These are phyloP conservation scores for Anas platyrhynchos DNA, from an alignment of 2,113 vertebrate species.

Conservation along the genomic window DNA sequence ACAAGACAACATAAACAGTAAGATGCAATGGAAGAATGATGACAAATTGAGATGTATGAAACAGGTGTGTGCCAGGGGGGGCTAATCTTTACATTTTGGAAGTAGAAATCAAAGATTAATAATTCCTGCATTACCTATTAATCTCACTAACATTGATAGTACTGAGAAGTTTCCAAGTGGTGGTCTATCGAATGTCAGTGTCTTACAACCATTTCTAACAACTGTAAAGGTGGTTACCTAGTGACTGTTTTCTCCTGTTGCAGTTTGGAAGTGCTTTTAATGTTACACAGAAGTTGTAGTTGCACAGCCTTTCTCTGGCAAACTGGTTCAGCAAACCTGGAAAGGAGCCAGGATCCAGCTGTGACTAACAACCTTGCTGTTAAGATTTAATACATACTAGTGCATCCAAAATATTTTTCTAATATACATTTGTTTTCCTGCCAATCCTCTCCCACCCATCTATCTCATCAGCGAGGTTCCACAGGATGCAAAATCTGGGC, in stretches of 20 bases:
- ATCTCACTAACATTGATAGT: background rate
- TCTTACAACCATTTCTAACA: background rate
- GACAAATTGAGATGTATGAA: conserved; percentile 28
- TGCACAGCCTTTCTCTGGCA: background rate
- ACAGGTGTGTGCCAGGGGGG: background rate
- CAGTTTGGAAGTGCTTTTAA: background rate
- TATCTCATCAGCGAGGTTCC: background rate
- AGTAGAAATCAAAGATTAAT: conserved; percentile 5
- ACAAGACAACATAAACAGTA: conserved; percentile 3
- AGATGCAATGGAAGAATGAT: background rate
- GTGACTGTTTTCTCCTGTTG: background rate
- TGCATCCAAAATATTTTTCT: background rate
- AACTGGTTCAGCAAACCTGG: background rate
- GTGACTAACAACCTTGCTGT: background rate
- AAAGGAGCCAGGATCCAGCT: background rate
- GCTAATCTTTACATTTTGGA: background rate
- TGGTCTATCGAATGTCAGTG: background rate
- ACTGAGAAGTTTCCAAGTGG: background rate
- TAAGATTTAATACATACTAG: background rate
- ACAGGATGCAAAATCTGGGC: background rate
- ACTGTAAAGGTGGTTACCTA: fast-evolving
- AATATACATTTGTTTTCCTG: background rate
- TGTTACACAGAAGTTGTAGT: background rate
- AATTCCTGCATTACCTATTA: background rate
- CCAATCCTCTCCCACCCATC: background rate